Percentiles rank a stretch among this genome's conserved stretches.
These are phyloP conservation scores for Macrophya alboannulata DNA, from an alignment of 2,888 invertebrate genomes.

Conservation along the genomic window DNA sequence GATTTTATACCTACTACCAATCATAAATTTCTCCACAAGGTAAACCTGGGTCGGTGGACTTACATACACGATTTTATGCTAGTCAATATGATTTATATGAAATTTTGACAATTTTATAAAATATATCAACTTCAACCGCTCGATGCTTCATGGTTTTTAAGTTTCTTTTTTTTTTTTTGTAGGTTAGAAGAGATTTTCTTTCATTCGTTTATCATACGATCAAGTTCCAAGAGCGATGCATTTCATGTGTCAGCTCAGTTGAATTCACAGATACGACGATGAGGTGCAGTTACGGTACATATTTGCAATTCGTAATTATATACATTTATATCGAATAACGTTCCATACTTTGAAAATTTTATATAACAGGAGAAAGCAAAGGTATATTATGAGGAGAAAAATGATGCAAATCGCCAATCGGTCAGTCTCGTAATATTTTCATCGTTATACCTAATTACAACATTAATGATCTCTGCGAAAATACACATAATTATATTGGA, in stretches of 20 bases:
- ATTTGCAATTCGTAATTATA: not conserved
- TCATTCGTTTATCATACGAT: not conserved
- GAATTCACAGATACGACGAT: not conserved
- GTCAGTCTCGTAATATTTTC: constrained; percentile 17
- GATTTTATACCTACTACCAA: not conserved
- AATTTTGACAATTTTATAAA: not conserved
- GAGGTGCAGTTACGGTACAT: not conserved
- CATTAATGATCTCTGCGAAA: not conserved
- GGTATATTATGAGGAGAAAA: not conserved
- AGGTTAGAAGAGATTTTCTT: not conserved
- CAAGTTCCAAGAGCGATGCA: not conserved
- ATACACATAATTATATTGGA: not conserved
- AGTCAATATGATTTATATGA: not conserved
- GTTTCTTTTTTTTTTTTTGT: not conserved
- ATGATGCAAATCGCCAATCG: constrained; percentile 22
- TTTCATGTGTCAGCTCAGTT: not conserved
- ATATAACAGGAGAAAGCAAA: constrained; percentile 36
- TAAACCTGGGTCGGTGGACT: not conserved
- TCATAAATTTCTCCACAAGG: constrained; percentile 43
- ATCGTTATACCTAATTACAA: not conserved
- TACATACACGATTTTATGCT: not conserved
- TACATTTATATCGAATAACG: not conserved
- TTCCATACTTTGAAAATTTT: not conserved
- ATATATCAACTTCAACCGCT: not conserved
- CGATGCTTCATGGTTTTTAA: not conserved